Conservation (phyloP, 2,797 vertebrate species). For the Gymnoscopelus microlampas region DNA sequence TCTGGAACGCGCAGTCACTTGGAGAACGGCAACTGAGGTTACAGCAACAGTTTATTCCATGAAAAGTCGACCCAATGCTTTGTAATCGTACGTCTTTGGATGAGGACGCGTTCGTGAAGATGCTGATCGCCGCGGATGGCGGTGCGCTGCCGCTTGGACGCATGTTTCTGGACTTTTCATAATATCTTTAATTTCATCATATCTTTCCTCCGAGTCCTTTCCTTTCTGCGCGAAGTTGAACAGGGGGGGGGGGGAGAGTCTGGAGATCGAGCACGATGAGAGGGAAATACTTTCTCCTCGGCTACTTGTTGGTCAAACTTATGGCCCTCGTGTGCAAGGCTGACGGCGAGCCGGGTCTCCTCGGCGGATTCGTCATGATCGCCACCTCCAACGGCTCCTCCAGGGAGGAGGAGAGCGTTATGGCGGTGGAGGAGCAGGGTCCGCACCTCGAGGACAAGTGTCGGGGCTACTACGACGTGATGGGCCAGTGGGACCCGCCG, state of each 20-base stretch:
- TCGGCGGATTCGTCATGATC: slow-evolving; percentile 92
- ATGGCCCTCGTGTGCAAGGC: slow-evolving; percentile 92
- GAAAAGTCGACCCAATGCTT: slow-evolving; percentile 16
- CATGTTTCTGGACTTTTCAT: slow-evolving; percentile 73
- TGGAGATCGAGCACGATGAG: slow-evolving; percentile 74
- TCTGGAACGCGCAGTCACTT: slow-evolving; percentile 2
- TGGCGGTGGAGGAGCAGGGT: slow-evolving; percentile 76
- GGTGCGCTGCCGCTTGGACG: slow-evolving; percentile 69
- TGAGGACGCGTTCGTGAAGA: slow-evolving; percentile 61
- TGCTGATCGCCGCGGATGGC: slow-evolving; percentile 68
- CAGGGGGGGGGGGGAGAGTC: slow-evolving; percentile 56
- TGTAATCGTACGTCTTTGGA: slow-evolving; percentile 21
- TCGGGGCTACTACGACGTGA: slow-evolving; percentile 97
- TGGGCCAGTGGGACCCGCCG: slow-evolving; percentile 98
- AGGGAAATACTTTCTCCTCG: slow-evolving; percentile 84
- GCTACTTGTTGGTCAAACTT: slow-evolving; percentile 93
- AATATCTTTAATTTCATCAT: slow-evolving; percentile 9
- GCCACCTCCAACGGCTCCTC: slow-evolving; percentile 93
- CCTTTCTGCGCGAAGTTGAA: slow-evolving; percentile 66
- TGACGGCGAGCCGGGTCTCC: slow-evolving; percentile 91
- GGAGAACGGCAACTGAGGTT: slow-evolving; percentile 18
- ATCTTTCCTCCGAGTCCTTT: slow-evolving; percentile 49
- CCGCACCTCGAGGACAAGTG: slow-evolving; percentile 92
- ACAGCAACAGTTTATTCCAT: slow-evolving; percentile 23
- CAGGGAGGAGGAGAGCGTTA: slow-evolving; percentile 81